Evolutionary conservation across 2,888 invertebrate genomes (phyloP).

Genomic region (Isoperla grammatica): DNA sequence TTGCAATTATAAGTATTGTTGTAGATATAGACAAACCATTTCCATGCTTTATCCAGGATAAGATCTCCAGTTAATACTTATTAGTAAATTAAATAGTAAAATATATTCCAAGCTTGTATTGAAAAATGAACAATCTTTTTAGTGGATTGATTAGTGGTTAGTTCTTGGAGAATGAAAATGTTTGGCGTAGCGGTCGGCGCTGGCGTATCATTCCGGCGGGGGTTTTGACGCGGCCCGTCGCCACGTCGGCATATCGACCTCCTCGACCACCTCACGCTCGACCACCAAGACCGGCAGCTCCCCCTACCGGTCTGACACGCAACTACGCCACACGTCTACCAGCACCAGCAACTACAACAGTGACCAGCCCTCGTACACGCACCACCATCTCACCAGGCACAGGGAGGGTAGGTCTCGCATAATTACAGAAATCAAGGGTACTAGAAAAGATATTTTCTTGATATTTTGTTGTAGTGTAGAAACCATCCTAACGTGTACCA

Average conservation of each 20-base stretch:
- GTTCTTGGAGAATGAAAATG: too few relatives aligned
- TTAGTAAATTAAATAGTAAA: too few relatives aligned
- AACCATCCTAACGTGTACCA: too few relatives aligned
- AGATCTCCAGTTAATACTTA: too few relatives aligned
- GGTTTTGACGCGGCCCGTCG: constrained; percentile 52
- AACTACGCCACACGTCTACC: constrained; percentile 76
- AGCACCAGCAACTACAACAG: constrained; percentile 71
- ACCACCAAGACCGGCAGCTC: constrained; percentile 93
- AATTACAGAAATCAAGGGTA: too few relatives aligned
- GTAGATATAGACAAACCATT: neutral
- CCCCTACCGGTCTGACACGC: constrained; percentile 81
- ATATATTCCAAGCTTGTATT: too few relatives aligned
- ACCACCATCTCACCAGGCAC: constrained; percentile 49
- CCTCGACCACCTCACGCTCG: constrained; percentile 89
- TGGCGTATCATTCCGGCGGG: constrained; percentile 70
- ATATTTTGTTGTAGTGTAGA: too few relatives aligned
- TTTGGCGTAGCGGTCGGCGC: constrained; percentile 68
- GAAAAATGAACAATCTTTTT: too few relatives aligned
- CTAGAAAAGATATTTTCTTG: too few relatives aligned
- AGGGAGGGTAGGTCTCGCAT: constrained; percentile 51
- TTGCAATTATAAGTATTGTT: neutral
- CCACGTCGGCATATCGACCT: constrained; percentile 81
- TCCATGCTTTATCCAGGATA: too few relatives aligned
- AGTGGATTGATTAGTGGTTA: too few relatives aligned
- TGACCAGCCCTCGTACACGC: constrained; percentile 66